Evolutionary conservation across 1,140 invertebrate species (phyloP).

Genomic region (Maconellicoccus hirsutus): DNA sequence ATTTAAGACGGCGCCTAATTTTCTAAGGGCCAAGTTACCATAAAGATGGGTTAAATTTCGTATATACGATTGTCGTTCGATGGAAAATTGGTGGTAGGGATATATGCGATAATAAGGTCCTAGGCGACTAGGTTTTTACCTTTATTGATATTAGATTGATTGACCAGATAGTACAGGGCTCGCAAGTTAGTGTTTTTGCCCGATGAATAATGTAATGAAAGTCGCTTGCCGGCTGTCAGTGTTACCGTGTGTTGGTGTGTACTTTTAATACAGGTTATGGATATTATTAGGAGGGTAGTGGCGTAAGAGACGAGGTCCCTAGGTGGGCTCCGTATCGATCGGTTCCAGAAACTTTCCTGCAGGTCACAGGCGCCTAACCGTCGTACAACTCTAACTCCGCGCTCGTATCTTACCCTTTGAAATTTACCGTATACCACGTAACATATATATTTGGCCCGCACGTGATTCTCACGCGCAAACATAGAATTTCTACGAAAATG

Average conservation of each 20-base stretch:
- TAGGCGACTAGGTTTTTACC: background rate
- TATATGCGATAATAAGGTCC: background rate
- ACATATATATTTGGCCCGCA: background rate
- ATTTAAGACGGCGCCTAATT: too few relatives aligned
- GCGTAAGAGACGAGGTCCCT: conserved; percentile 20
- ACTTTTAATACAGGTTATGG: conserved; percentile 19
- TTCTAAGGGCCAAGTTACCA: too few relatives aligned
- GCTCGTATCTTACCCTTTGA: background rate
- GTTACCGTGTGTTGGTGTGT: conserved; percentile 4
- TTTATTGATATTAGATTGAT: conserved; percentile 22
- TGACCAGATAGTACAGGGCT: conserved; percentile 2
- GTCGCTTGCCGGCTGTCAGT: conserved; percentile 10
- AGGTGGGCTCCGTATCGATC: conserved; percentile 20
- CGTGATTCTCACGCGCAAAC: too few relatives aligned
- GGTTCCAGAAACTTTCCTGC: conserved; percentile 21
- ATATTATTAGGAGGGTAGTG: conserved; percentile 17
- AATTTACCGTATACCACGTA: background rate
- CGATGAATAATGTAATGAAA: conserved; percentile 21
- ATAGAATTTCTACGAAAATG: too few relatives aligned
- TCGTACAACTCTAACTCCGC: conserved; percentile 2
- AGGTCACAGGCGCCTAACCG: conserved; percentile 21
- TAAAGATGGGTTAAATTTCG: too few relatives aligned
- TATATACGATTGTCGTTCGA: too few relatives aligned
- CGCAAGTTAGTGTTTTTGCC: background rate
- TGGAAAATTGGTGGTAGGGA: too few relatives aligned